Evolutionary conservation across 2,888 invertebrate genomes (phyloP).

Genomic region (Copidosoma aretas): DNA sequence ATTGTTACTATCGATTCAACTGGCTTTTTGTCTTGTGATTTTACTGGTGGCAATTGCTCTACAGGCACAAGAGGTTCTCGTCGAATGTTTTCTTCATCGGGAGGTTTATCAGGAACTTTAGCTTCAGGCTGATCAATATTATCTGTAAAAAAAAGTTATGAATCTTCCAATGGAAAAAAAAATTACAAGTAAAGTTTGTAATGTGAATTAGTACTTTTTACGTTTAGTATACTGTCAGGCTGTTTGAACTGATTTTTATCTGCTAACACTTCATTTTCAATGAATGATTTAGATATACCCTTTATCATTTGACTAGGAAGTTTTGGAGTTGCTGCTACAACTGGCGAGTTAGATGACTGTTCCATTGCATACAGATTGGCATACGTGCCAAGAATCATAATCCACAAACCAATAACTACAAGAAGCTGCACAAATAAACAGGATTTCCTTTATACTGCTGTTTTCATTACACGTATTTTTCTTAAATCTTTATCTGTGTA

Average conservation of each 20-base stretch:
- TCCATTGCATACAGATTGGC: constrained; percentile 83
- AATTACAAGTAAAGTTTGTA: neutral
- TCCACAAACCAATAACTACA: constrained; percentile 80
- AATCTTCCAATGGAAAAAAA: too few relatives aligned
- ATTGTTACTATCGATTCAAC: constrained; percentile 39
- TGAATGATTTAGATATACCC: constrained; percentile 51
- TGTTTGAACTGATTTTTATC: constrained; percentile 36
- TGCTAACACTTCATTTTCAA: constrained; percentile 48
- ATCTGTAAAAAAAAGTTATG: constrained; percentile 39
- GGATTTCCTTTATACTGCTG: constrained; percentile 9
- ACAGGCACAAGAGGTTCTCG: constrained; percentile 60
- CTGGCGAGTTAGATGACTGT: constrained; percentile 62
- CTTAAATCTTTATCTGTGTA: constrained; percentile 54
- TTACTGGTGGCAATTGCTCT: constrained; percentile 64
- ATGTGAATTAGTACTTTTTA: constrained; percentile 18
- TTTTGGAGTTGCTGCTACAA: constrained; percentile 49
- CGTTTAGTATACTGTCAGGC: constrained; percentile 23
- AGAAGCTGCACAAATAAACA: constrained; percentile 67
- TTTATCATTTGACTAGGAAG: constrained; percentile 52
- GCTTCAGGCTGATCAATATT: constrained; percentile 39
- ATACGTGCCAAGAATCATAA: constrained; percentile 90
- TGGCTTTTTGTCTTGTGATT: constrained; percentile 45
- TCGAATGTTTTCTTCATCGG: constrained; percentile 47
- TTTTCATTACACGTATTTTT: constrained; percentile 16
- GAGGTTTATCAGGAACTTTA: constrained; percentile 40